These are phyloP conservation scores for Siderastrea siderea DNA, from an alignment of 92 coral and sea anemone genomes.

Conservation along the genomic window DNA sequence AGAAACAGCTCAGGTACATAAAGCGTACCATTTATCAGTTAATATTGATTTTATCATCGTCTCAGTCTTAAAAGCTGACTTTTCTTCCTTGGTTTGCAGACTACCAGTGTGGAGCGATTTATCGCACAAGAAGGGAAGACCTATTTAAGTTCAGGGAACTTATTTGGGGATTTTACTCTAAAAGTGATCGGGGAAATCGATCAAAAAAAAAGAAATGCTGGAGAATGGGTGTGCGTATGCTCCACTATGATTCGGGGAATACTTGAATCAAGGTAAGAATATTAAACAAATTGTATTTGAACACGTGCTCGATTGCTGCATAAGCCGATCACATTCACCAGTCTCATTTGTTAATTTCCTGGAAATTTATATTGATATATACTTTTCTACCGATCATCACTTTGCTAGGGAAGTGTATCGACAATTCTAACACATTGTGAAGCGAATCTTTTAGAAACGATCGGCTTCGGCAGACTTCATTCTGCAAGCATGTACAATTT, in stretches of 20 bases:
- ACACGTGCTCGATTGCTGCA: background rate
- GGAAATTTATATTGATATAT: background rate
- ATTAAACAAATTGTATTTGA: background rate
- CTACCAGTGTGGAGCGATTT: background rate
- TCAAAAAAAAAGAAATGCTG: background rate
- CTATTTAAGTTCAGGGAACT: background rate
- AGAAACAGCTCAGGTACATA: no score
- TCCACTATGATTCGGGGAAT: background rate
- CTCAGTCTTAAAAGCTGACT: background rate
- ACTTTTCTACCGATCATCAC: background rate
- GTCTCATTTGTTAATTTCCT: background rate
- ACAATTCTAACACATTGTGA: background rate
- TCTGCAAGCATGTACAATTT: background rate
- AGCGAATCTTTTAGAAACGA: background rate
- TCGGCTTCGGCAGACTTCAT: background rate
- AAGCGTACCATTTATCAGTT: no score
- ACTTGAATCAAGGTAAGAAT: slow-evolving; percentile 17
- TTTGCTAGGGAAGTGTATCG: background rate
- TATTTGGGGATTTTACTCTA: background rate
- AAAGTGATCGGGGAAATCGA: background rate
- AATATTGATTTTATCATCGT: no score
- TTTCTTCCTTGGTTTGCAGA: background rate
- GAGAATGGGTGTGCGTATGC: background rate
- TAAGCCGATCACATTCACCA: background rate
- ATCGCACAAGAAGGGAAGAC: background rate